Evolutionary conservation across 2,888 invertebrate species (phyloP), one percentile per base, ranked within the genome.

Genomic region (Pseudococcus jackbeardsleyi): DNA sequence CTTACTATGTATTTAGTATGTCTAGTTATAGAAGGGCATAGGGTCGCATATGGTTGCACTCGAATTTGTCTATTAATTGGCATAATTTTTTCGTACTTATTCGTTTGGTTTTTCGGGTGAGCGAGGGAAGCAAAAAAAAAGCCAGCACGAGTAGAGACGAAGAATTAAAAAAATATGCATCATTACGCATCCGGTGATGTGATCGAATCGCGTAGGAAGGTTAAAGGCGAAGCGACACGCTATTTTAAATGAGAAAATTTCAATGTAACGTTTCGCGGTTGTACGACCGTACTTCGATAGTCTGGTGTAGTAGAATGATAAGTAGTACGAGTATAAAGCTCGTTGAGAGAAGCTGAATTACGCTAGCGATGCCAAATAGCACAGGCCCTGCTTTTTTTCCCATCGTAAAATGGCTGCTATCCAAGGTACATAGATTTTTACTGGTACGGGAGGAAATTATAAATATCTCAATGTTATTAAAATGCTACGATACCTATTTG

Each of bases 391-490:
- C 8, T 59, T 59, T 59, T 59, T 59, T 59, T 19, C 59, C 19
- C 19, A 59, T 59, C n/a, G 59, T 59, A n/a, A 59, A 59, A 59
- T 59, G 59, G 59, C 59, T 59, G 19, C 19, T 19, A 59, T 59
- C 59, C 59, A 59, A 59, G 19, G 59, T 59, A 59, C 59, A 59
- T 59, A 8, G 59, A 9, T 59, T 59, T 59, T 59, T 59, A 59
- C 59, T 5, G 7, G 19, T 59, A 59, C 59, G 59, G 59, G 19
- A 59, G 19, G 59, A 59, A 59, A 59, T 59, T 59, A 59, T 59
- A 59, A 59, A 59, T 59, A 59, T 59, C 59, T 59, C 59, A 59
- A 59, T 59, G 59, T 59, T 59, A n/a, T 59, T 59, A 59, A 59
- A 59, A 59, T 59, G 59, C 59, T 19, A 59, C 11, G 59, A 11